Percentiles rank a stretch among this genome's conserved stretches.
These are phyloP conservation scores for Drosophila erecta DNA, from an alignment of 1,140 invertebrate species.

Conservation along the genomic window DNA sequence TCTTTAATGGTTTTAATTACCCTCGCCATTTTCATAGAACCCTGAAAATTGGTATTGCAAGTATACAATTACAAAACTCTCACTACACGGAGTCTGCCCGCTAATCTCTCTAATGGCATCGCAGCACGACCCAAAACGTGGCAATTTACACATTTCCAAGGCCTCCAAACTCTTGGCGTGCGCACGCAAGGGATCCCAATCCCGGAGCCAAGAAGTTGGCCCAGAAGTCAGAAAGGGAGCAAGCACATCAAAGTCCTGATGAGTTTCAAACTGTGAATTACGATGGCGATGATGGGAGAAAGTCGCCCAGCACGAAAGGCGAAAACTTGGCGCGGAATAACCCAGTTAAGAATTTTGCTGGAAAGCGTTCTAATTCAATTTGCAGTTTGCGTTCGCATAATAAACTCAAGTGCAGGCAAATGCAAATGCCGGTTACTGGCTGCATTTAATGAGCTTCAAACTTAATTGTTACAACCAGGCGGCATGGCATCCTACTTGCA, in stretches of 20 bases:
- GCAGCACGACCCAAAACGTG: constrained; percentile 27
- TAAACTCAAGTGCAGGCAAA: constrained; percentile 59
- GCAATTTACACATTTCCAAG: constrained; percentile 44
- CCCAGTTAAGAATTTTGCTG: constrained; percentile 36
- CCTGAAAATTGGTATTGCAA: constrained; percentile 46
- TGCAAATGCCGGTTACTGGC: constrained; percentile 56
- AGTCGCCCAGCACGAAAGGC: constrained; percentile 20
- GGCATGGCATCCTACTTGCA: constrained; percentile 59
- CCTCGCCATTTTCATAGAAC: constrained; percentile 12
- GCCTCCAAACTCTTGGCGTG: constrained; percentile 28
- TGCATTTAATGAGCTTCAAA: constrained; percentile 71
- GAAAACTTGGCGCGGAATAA: constrained; percentile 22
- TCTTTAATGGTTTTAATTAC: constrained; percentile 57
- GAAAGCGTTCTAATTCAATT: constrained; percentile 75
- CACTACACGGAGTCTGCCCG: constrained; percentile 25
- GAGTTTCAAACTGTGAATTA: constrained; percentile 62
- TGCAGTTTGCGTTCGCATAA: constrained; percentile 67
- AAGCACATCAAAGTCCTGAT: constrained; percentile 51
- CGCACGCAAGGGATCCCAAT: constrained; percentile 31
- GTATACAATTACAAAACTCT: constrained; percentile 37
- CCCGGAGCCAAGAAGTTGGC: constrained; percentile 15
- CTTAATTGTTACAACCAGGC: constrained; percentile 63
- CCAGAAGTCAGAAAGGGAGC: constrained; percentile 14
- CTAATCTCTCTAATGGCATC: constrained; percentile 33
- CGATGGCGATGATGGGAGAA: constrained; percentile 35